These are phyloP conservation scores for Enteromius mattozi DNA, from an alignment of 2,797 vertebrate genomes.

Conservation along the genomic window DNA sequence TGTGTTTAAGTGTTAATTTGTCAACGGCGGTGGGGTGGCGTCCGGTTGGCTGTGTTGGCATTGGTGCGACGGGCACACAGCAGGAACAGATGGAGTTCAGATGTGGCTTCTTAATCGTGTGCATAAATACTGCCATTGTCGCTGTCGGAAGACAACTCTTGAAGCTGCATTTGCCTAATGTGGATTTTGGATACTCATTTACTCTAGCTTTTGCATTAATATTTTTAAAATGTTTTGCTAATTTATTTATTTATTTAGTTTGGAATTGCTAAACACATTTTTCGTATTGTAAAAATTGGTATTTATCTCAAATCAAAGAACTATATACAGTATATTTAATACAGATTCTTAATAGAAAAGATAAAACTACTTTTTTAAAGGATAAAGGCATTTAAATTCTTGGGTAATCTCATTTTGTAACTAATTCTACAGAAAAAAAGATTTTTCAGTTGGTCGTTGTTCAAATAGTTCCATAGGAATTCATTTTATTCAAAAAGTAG, in stretches of 20 bases:
- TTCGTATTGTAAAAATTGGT: not conserved
- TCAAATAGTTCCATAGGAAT: not conserved
- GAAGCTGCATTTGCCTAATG: constrained; percentile 48
- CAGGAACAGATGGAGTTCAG: constrained; percentile 73
- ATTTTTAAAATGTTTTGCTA: not conserved
- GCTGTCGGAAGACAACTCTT: constrained; percentile 26
- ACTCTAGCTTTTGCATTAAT: not conserved
- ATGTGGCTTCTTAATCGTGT: constrained; percentile 66
- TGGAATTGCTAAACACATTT: not conserved
- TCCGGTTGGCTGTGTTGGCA: constrained; percentile 40
- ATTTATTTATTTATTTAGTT: too few species aligned
- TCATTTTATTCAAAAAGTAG: not conserved
- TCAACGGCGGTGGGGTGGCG: constrained; percentile 45
- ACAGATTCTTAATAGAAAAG: constrained; percentile 26
- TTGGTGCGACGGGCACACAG: constrained; percentile 45
- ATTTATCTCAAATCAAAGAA: not conserved
- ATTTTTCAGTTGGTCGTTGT: not conserved
- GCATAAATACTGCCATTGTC: constrained; percentile 54
- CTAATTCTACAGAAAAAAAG: not conserved
- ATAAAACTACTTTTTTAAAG: too few species aligned
- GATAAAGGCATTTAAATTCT: constrained; percentile 31
- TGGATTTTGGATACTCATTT: constrained; percentile 24
- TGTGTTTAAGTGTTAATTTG: constrained; percentile 64
- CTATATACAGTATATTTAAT: not conserved
- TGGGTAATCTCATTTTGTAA: not conserved